Percentiles rank a stretch among this genome's conserved stretches.
Conservation (phyloP, 2,888 invertebrate genomes). For the Lasioglossum marginatum region DNA sequence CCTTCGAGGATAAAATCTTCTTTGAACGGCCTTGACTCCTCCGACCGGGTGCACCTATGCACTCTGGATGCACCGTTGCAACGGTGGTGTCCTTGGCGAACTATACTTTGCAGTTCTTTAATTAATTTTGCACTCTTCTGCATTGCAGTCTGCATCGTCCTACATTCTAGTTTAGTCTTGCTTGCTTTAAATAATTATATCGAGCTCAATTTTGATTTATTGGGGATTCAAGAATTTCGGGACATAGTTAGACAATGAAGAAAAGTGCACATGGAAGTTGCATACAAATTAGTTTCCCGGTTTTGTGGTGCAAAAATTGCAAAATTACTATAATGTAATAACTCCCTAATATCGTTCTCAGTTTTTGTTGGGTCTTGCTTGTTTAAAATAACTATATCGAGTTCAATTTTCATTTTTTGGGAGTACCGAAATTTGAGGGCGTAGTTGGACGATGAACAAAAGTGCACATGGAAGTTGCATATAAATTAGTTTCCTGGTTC, state of each 20-base stretch:
- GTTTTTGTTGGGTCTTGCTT: neutral
- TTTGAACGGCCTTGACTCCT: conserved; percentile 63
- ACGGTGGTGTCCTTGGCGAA: conserved; percentile 47
- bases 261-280: too few relatives aligned
- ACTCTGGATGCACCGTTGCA: conserved; percentile 59
- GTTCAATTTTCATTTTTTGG: too few relatives aligned
- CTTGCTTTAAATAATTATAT: neutral
- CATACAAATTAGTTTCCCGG: too few relatives aligned
- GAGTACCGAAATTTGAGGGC: too few relatives aligned
- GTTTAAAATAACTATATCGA: too few relatives aligned
- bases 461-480: too few relatives aligned
- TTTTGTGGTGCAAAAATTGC: too few relatives aligned
- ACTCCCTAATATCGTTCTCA: neutral
- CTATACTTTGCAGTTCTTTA: conserved; percentile 48
- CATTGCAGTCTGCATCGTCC: too few relatives aligned
- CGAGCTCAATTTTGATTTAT: neutral
- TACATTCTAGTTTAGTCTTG: neutral
- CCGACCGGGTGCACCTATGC: conserved; percentile 49
- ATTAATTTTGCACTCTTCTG: conserved; percentile 13
- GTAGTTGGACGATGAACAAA: too few relatives aligned
- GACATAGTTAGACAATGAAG: too few relatives aligned
- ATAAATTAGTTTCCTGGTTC: too few relatives aligned
- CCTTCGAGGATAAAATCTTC: conserved; percentile 49
- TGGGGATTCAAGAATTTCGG: neutral
- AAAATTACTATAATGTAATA: too few relatives aligned